Evolutionary conservation across 2,888 invertebrate genomes (phyloP), one percentile per base, ranked within the genome.

Genomic region (Acanthosepion lycidas): DNA sequence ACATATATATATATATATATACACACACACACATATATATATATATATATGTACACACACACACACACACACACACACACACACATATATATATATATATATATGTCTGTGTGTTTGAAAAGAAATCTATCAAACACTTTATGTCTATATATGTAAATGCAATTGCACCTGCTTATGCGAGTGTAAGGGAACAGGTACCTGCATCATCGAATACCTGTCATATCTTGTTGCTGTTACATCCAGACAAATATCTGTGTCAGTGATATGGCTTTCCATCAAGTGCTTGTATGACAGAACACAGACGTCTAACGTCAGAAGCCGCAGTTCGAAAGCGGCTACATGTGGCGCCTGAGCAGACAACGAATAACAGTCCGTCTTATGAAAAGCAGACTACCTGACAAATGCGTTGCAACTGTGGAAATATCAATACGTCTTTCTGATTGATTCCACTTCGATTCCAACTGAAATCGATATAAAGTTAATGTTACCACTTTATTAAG

Each of bases 341-440:
- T 33, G n/a, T 78, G 78, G 78, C n/a, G 78, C 78, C 78, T n/a
- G 0, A 0, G n/a, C 33, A 33, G 78, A n/a, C n/a, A 78, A n/a
- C 15, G n/a, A 33, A 33, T 15, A n/a, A 78, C n/a, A n/a, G n/a
- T 78, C 15, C n/a, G 78, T 78, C n/a, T 78, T 33, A 33, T 33
- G 15, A 12, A 78, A n/a, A 18, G n/a, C 12, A n/a, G 78, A 1
- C 78, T 12, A 78, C 78, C n/a, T n/a, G n/a, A 78, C 78, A 78
- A 78, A n/a, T 59, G 78, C 78, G n/a, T 78, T 78, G 78, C 78
- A 78, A 78, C 59, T 78, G 78, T 78, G n/a, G 78, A 78, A 78
- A 78, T 78, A 78, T n/a, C n/a, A 33, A 78, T 78, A n/a, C n/a
- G 78, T n/a, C 28, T 78, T 28, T 8, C n/a, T 78, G 78, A 78